These are phyloP conservation scores for Macheiramphus alcinus DNA, from an alignment of 2,113 vertebrate species.

Conservation along the genomic window DNA sequence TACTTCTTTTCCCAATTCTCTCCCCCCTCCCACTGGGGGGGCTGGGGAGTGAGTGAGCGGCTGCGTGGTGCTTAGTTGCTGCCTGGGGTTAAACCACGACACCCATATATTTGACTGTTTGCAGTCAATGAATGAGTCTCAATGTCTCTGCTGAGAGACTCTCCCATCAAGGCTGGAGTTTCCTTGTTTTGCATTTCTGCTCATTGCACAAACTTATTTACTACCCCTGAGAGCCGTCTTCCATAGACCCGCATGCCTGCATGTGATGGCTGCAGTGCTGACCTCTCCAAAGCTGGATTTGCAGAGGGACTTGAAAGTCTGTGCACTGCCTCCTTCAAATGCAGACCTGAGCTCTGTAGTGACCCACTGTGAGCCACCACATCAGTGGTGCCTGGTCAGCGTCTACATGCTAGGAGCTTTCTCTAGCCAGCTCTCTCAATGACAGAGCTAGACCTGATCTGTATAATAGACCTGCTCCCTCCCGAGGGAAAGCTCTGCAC, in stretches of 20 bases:
- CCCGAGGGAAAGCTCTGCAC: background rate
- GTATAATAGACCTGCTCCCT: background rate
- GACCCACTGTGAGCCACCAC: background rate
- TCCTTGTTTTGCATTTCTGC: background rate
- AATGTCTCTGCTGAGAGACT: background rate
- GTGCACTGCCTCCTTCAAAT: background rate
- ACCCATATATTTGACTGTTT: background rate
- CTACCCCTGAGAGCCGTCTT: background rate
- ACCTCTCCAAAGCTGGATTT: background rate
- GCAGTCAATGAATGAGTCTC: background rate
- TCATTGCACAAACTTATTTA: background rate
- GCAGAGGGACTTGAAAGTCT: background rate
- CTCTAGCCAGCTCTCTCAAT: background rate
- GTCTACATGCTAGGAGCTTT: background rate
- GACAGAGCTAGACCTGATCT: background rate
- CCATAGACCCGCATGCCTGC: rapidly evolving
- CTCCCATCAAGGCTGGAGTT: background rate
- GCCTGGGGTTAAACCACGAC: too few species aligned
- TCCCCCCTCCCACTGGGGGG: too few species aligned
- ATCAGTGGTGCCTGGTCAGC: rapidly evolving
- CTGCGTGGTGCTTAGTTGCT: too few species aligned
- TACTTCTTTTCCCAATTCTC: too few species aligned
- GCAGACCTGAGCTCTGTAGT: background rate
- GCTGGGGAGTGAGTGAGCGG: too few species aligned
- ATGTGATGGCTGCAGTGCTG: rapidly evolving